These are phyloP conservation scores for Enoplosus armatus DNA, from an alignment of 2,797 vertebrate species.

Conservation along the genomic window DNA sequence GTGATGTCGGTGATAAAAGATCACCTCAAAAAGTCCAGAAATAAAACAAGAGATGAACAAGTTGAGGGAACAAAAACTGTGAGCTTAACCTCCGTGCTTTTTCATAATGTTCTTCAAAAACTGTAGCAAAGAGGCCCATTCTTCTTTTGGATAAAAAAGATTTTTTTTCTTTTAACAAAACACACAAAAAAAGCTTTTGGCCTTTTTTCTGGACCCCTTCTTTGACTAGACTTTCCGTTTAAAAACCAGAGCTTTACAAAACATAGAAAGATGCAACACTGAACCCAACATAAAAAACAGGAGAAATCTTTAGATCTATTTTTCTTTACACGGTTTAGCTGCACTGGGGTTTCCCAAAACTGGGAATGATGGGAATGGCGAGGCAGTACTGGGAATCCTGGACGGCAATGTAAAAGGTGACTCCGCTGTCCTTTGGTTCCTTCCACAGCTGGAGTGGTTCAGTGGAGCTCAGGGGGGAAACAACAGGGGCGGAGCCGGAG, in stretches of 20 bases:
- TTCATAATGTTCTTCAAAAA: conserved; percentile 47
- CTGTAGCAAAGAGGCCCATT: conserved; percentile 57
- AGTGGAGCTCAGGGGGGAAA: conserved; percentile 18
- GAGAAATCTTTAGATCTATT: conserved; percentile 51
- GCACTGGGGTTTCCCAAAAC: conserved; percentile 72
- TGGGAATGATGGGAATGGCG: conserved; percentile 64
- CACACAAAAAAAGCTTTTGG: conserved; percentile 60
- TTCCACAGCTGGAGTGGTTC: conserved; percentile 51
- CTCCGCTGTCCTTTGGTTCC: conserved; percentile 48
- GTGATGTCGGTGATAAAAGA: conserved; percentile 52
- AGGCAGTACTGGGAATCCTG: conserved; percentile 62
- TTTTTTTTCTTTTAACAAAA: conserved; percentile 53
- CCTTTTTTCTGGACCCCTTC: conserved; percentile 56
- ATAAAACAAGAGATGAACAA: conserved; percentile 54
- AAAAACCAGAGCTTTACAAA: conserved; percentile 77
- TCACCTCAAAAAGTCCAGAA: conserved; percentile 63
- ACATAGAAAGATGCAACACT: conserved; percentile 79
- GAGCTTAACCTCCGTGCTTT: conserved; percentile 47
- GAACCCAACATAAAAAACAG: conserved; percentile 66
- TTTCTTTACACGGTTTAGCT: conserved; percentile 77
- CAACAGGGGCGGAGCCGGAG: conserved; percentile 34
- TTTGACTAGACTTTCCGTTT: conserved; percentile 63
- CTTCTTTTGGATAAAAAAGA: conserved; percentile 56
- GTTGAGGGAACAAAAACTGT: conserved; percentile 58
- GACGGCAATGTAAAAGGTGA: conserved; percentile 48